Conservation (phyloP, 2,113 vertebrate species). For the Mirza zaza region DNA sequence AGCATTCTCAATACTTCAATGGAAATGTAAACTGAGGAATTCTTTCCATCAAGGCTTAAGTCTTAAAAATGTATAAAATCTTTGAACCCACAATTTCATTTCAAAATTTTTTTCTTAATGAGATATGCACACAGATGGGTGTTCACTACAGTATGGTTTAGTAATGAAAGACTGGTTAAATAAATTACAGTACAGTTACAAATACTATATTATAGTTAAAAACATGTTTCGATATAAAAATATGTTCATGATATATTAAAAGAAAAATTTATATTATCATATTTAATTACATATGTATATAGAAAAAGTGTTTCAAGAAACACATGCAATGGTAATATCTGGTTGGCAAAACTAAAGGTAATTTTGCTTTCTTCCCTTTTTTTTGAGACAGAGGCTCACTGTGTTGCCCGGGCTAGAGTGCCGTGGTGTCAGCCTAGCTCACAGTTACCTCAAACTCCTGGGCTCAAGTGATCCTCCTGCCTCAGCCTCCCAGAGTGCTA, state of each 20-base stretch:
- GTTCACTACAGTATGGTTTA: background rate
- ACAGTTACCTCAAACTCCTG: too few relatives aligned
- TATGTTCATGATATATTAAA: background rate
- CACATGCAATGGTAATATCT: background rate
- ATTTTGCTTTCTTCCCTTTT: conserved; percentile 2
- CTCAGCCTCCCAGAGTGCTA: too few relatives aligned
- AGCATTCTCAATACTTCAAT: background rate
- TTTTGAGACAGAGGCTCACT: too few relatives aligned
- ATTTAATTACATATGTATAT: background rate
- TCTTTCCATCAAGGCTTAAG: conserved; percentile 8
- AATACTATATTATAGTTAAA: background rate
- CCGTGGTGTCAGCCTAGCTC: too few relatives aligned
- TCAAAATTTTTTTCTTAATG: background rate
- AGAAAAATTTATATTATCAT: conserved; percentile 12
- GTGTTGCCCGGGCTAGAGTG: too few relatives aligned
- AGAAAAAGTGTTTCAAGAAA: background rate
- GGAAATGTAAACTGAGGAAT: background rate
- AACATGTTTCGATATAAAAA: conserved; percentile 7
- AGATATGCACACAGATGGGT: background rate
- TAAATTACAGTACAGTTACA: background rate
- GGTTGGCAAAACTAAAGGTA: conserved; percentile 28
- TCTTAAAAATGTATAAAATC: background rate
- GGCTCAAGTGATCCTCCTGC: too few relatives aligned
- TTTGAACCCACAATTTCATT: background rate
- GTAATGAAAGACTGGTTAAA: background rate